These are phyloP conservation scores for Megaceryle torquata DNA, from an alignment of 2,113 vertebrate genomes.

Conservation along the genomic window DNA sequence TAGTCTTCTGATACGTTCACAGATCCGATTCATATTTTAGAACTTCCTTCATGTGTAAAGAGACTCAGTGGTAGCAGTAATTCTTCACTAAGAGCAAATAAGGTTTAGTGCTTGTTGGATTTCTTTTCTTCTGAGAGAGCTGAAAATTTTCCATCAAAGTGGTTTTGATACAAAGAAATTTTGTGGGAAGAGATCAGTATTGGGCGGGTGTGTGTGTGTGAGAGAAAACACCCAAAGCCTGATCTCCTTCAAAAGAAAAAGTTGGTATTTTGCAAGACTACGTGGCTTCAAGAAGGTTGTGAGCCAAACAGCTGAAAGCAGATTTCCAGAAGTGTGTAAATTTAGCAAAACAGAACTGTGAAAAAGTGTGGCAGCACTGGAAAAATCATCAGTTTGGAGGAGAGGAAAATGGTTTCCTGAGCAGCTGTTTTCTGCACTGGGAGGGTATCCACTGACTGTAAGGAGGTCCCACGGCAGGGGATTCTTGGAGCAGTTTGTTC, in stretches of 20 bases:
- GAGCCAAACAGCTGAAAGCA: not conserved
- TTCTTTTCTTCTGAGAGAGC: not conserved
- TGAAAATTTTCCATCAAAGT: not conserved
- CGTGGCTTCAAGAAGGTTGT: not conserved
- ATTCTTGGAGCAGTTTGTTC: not conserved
- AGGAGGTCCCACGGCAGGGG: not conserved
- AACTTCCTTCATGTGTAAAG: conserved; percentile 38
- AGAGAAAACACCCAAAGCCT: not conserved
- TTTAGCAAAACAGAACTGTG: not conserved
- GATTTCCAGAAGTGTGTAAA: not conserved
- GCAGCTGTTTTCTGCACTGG: not conserved
- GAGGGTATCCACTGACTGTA: accelerated
- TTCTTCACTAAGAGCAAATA: not conserved
- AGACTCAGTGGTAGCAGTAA: not conserved
- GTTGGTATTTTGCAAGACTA: not conserved
- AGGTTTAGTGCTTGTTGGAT: not conserved
- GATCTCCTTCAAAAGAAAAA: not conserved
- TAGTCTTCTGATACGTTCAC: not conserved
- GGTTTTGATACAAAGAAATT: not conserved
- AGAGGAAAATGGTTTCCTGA: not conserved
- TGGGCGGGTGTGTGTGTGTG: not conserved
- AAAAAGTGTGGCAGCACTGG: not conserved
- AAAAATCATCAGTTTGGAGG: not conserved
- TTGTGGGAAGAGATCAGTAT: not conserved
- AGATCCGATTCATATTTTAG: conserved; percentile 36